phyloP scores from a whole-genome alignment of 1,140 invertebrate genomes.

The Bicyclus anynana region DNA sequence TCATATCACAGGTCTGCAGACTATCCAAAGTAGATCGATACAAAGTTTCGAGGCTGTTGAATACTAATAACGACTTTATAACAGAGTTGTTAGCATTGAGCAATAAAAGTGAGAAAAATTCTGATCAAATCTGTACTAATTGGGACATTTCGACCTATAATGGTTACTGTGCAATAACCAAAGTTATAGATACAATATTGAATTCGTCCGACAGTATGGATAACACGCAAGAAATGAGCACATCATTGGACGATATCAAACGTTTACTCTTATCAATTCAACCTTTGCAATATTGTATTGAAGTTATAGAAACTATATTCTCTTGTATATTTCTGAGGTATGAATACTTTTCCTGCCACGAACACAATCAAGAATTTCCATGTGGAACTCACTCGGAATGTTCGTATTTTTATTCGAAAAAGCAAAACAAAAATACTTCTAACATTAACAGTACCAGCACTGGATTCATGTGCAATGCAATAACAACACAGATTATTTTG shows the following conservation, averaged over 20 bases:
- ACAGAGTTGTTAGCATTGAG: slow-evolving; percentile 50
- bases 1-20: slow-evolving; percentile 73
- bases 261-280: slow-evolving; percentile 62
- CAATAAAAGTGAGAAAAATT: slow-evolving; percentile 39
- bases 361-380: slow-evolving; percentile 55
- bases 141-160: slow-evolving; percentile 73
- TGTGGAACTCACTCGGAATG: slow-evolving; percentile 71
- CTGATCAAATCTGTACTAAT: slow-evolving; percentile 32
- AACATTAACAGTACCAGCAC: slow-evolving; percentile 38
- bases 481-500: slow-evolving; percentile 64
- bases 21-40: slow-evolving; percentile 69
- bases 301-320: slow-evolving; percentile 73
- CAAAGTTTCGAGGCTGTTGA: slow-evolving; percentile 68
- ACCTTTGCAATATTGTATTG: slow-evolving; percentile 61
- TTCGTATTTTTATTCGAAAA: slow-evolving; percentile 73
- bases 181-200: slow-evolving; percentile 68
- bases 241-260: slow-evolving; percentile 67
- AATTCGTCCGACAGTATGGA: slow-evolving; percentile 51
- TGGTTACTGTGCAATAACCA: slow-evolving; percentile 69
- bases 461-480: slow-evolving; percentile 69
- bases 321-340: slow-evolving; percentile 70
- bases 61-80: slow-evolving; percentile 67
- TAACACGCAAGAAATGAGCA: slow-evolving; percentile 44
- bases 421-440: slow-evolving; percentile 50
- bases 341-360: slow-evolving; percentile 70